Evolutionary conservation across 2,113 vertebrate species (phyloP).

Genomic region (Pseudorasbora parva): DNA sequence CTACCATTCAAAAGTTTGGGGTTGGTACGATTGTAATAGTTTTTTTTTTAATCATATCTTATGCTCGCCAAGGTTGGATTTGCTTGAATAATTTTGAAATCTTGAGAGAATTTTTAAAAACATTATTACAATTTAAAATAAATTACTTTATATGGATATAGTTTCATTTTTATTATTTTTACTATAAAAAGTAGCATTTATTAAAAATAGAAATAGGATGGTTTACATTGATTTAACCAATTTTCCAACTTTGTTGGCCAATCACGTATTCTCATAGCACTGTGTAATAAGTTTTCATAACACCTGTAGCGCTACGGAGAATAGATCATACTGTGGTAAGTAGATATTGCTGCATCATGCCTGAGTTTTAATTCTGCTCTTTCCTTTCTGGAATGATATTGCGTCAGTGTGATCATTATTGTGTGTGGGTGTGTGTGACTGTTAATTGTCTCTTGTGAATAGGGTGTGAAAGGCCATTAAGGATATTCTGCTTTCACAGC

Average conservation of each 20-base stretch:
- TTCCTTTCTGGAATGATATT: background rate
- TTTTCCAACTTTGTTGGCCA: background rate
- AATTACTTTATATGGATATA: no score
- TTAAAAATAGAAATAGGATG: background rate
- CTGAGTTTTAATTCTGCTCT: background rate
- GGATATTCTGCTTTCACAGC: constrained; percentile 53
- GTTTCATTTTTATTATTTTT: no score
- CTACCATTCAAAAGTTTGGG: no score
- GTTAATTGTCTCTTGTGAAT: constrained; percentile 24
- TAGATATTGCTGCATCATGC: background rate
- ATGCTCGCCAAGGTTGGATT: background rate
- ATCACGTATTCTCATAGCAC: background rate
- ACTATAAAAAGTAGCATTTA: no score
- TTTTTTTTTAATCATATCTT: background rate
- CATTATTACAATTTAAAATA: no score
- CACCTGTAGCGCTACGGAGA: background rate
- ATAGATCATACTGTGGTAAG: background rate
- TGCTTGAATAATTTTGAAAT: background rate
- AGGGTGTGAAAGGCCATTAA: constrained; percentile 35
- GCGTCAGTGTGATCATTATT: constrained; percentile 27
- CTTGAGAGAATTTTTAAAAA: no score
- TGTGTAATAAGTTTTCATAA: background rate
- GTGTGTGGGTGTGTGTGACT: background rate
- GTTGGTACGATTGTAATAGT: background rate
- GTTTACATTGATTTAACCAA: background rate